Conservation (phyloP, 1,140 invertebrate species). For the Papilio dardanus region DNA sequence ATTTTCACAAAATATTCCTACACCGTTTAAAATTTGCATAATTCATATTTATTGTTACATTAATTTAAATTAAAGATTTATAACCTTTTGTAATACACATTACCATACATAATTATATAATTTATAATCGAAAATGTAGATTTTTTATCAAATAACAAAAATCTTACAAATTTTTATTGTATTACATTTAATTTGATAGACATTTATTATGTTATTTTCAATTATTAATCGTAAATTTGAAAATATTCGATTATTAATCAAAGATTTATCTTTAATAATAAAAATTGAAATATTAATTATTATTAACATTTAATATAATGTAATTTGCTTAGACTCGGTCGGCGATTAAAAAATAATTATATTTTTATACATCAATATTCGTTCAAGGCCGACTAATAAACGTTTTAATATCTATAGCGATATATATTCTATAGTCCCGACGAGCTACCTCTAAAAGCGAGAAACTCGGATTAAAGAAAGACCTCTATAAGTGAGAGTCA, state of each 20-base stretch:
- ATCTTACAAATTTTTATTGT: neutral
- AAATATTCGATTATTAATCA: neutral
- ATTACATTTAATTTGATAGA: neutral
- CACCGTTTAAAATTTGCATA: neutral
- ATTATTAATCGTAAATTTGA: neutral
- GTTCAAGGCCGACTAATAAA: constrained; percentile 4
- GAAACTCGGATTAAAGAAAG: too few relatives aligned
- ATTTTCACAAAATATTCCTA: neutral
- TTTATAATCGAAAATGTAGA: neutral
- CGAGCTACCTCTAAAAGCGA: too few relatives aligned
- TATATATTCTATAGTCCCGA: too few relatives aligned
- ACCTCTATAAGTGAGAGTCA: too few relatives aligned
- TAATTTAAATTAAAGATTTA: constrained; percentile 1
- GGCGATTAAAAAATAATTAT: constrained; percentile 12
- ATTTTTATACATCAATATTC: neutral
- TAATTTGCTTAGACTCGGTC: constrained; percentile 38
- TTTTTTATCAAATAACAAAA: neutral
- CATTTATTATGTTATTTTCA: neutral
- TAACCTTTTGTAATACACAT: neutral
- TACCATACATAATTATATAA: neutral
- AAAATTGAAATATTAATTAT: neutral
- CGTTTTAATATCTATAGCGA: too few relatives aligned
- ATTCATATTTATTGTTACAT: neutral
- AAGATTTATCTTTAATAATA: constrained; percentile 23
- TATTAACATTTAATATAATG: constrained; percentile 28